Base-by-base conservation (phyloP, 92 coral and sea anemone genomes). In the Metridium senile region DNA sequence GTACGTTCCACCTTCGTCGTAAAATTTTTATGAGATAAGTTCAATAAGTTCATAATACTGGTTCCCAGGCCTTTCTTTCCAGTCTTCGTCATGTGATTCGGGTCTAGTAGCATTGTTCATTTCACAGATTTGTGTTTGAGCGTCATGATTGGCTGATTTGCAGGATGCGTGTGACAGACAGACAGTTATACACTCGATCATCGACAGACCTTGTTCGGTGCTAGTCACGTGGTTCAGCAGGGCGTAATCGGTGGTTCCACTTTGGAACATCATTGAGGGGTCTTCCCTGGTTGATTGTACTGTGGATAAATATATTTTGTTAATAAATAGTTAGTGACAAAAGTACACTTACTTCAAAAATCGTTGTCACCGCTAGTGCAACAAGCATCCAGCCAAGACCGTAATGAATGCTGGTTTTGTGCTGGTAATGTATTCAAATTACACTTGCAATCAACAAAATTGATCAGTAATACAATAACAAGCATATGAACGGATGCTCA, bases 41-140 rank as follows among this genome's bases (percentile, higher is more conserved):
- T 62, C 31, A 26, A 62, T 62, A 19, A 19, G 7, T 28, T 62
- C 68, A 28, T 62, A 27, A 29, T 62, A 62, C 35, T 62, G 68
- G 19, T 62, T 62, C 35, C 68, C 68, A 62, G 68, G 68, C 68
- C 68, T 62, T 29, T 22, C 31, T 19, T 7, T 62, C 68, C 68
- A 62, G 18, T 25, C 68, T 10, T 29, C 9, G 33, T 25, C 31
- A 62, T 29, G 18, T 25, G 68, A 25, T 62, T 62, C 2, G 27
- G 2, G 27, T 26, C 28, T 62, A 29, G 68, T 62, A 9, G 68
- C 68, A 26, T 62, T 62, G 35, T 62, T 62, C 68, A 25, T 29
- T 62, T 62, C 31, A 26, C 68, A 62, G 16, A 62, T 25, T 9
- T 29, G 68, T 26, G 68, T 29, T 25, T 22, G 6, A 6, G 29